These are phyloP conservation scores for Anagrus nilaparvatae DNA, from an alignment of 1,140 invertebrate genomes.

Conservation along the genomic window DNA sequence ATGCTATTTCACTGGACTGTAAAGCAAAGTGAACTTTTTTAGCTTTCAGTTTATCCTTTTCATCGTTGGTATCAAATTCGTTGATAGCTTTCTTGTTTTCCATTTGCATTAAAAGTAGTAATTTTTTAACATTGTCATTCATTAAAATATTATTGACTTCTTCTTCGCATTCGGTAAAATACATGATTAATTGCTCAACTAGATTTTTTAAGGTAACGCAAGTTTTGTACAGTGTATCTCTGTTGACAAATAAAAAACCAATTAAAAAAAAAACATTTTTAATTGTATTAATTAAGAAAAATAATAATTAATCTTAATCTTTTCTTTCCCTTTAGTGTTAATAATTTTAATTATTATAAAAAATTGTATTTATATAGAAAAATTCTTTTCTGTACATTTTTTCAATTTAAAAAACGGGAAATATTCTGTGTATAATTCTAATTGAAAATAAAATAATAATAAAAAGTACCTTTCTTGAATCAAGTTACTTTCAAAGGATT, in stretches of 20 bases:
- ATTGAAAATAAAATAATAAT: background rate
- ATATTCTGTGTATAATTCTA: no score
- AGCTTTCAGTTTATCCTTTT: constrained; percentile 22
- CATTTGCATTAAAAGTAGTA: constrained; percentile 16
- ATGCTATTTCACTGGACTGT: constrained; percentile 51
- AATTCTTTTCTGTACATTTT: background rate
- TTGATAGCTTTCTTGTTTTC: constrained; percentile 8
- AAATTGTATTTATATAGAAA: no score
- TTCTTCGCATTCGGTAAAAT: constrained; percentile 63
- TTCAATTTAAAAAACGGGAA: no score
- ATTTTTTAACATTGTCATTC: constrained; percentile 47
- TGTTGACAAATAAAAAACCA: constrained; percentile 28
- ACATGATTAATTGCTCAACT: constrained; percentile 55
- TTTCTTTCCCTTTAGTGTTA: no score
- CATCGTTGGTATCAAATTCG: constrained; percentile 16
- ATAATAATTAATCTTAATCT: no score
- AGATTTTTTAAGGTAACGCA: constrained; percentile 47
- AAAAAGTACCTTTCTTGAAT: constrained; percentile 26
- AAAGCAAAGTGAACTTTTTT: constrained; percentile 59
- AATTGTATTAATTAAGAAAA: constrained; percentile 11
- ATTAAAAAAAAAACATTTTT: constrained; percentile 11
- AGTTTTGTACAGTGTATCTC: constrained; percentile 49
- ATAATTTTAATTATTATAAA: no score
- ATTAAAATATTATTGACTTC: constrained; percentile 64
- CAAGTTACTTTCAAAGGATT: constrained; percentile 14